Conservation (phyloP, 2,888 invertebrate species). For the Neocrepidodera transversa region DNA sequence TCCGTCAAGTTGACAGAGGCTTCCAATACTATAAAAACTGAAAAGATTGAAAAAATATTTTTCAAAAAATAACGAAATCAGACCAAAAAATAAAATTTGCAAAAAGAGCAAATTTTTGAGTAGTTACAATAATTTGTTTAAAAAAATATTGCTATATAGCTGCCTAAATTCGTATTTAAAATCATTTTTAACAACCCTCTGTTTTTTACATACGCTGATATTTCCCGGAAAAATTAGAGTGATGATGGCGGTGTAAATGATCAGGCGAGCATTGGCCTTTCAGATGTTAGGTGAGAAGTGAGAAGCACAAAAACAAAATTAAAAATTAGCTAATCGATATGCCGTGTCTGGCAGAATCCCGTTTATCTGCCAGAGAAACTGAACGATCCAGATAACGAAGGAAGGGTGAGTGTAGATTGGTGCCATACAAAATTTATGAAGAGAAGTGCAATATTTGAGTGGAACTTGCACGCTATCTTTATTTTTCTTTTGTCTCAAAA, state of each 20-base stretch:
- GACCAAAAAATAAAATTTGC: no score
- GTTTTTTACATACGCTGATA: constrained; percentile 1
- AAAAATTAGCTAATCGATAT: constrained; percentile 37
- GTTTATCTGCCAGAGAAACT: constrained; percentile 30
- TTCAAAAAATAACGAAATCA: no score
- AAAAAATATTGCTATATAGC: no score
- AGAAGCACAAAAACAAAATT: constrained; percentile 36
- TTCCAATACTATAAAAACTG: no score
- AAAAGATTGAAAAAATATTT: no score
- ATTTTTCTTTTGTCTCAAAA: not conserved
- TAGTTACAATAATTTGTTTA: no score
- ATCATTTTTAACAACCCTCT: not conserved
- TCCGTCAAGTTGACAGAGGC: no score
- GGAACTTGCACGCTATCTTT: not conserved
- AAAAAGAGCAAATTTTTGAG: no score
- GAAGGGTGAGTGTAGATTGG: constrained; percentile 28
- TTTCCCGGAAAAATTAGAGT: constrained; percentile 2
- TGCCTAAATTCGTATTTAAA: not conserved
- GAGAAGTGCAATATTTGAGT: constrained; percentile 23
- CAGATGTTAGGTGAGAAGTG: constrained; percentile 32
- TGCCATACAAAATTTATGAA: constrained; percentile 33
- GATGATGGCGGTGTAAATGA: constrained; percentile 9
- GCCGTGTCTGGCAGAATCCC: constrained; percentile 34
- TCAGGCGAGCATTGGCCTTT: constrained; percentile 26
- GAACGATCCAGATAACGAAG: constrained; percentile 8